Evolutionary conservation across 2,888 invertebrate species (phyloP).

Genomic region (Synergus japonicus): DNA sequence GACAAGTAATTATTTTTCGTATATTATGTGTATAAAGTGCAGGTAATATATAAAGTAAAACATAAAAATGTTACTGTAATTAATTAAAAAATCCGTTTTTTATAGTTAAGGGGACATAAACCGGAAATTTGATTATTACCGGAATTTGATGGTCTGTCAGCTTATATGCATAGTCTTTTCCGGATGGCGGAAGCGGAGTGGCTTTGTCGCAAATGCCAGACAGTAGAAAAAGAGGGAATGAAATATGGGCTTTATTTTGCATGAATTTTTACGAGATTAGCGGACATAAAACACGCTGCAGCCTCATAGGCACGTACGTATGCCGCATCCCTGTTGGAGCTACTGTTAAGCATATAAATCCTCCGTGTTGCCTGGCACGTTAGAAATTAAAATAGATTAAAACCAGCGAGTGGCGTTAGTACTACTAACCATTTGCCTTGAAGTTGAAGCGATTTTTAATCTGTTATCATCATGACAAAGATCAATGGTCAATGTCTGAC

Average conservation of each 20-base stretch:
- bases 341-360: conserved; percentile 63
- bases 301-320: conserved; percentile 67
- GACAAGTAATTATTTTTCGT: too few relatives aligned
- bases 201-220: conserved; percentile 34
- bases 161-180: conserved; percentile 21
- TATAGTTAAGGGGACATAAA: conserved; percentile 3
- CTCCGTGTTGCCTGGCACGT: conserved; percentile 56
- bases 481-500: conserved; percentile 3
- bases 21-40: too few relatives aligned
- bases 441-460: conserved; percentile 32
- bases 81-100: conserved; percentile 8
- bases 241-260: conserved; percentile 69
- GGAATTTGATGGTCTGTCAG: conserved; percentile 26
- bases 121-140: conserved; percentile 29
- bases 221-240: conserved; percentile 54
- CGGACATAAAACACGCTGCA: conserved; percentile 67
- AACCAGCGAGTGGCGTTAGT: conserved; percentile 52
- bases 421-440: conserved; percentile 30
- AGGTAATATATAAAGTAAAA: neutral
- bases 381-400: conserved; percentile 72
- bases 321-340: conserved; percentile 51
- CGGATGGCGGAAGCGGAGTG: conserved; percentile 10
- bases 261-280: conserved; percentile 74
- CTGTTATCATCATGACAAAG: conserved; percentile 9
- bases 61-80: neutral